phyloP scores from a whole-genome alignment of 2,888 invertebrate species.

The Acleris laterana region DNA sequence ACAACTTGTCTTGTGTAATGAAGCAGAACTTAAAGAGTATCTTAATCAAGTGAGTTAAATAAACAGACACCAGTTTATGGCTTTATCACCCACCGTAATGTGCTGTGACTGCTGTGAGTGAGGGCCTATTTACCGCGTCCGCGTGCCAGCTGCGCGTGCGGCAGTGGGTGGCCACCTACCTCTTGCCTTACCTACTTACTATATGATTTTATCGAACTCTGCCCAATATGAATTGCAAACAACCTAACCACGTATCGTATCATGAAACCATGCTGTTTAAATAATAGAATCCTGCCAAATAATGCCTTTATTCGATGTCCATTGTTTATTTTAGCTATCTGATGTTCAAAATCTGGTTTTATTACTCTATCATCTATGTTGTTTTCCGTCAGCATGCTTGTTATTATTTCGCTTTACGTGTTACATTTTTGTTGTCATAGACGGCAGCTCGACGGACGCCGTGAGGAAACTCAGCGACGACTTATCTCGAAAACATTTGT shows the following conservation, averaged over 20 bases:
- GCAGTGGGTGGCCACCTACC: conserved; percentile 52
- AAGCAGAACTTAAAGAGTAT: conserved; percentile 43
- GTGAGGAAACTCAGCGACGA: conserved; percentile 81
- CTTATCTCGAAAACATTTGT: conserved; percentile 81
- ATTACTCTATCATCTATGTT: conserved; percentile 30
- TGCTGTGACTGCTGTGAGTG: conserved; percentile 27
- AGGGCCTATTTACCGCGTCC: conserved; percentile 61
- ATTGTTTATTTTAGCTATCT: conserved; percentile 17
- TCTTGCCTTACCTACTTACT: conserved; percentile 39
- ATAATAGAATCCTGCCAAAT: conserved; percentile 15
- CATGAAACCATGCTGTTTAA: conserved; percentile 42
- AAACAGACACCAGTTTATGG: conserved; percentile 50
- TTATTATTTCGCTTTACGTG: conserved; percentile 77
- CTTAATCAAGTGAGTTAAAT: conserved; percentile 44
- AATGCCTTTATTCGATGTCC: conserved; percentile 44
- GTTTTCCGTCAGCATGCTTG: conserved; percentile 66
- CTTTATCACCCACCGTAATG: conserved; percentile 58
- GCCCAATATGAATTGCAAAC: conserved; percentile 56
- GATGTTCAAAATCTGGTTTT: conserved; percentile 9
- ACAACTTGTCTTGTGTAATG: conserved; percentile 29
- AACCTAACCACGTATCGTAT: conserved; percentile 43
- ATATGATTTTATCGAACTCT: conserved; percentile 57
- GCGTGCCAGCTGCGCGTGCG: conserved; percentile 49
- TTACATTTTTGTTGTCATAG: conserved; percentile 80
- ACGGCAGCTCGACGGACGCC: conserved; percentile 79